A percentile compares a stretch with the other conserved stretches of the same genome.
phyloP scores from a whole-genome alignment of 2,113 vertebrate genomes.

The Canis aureus region DNA sequence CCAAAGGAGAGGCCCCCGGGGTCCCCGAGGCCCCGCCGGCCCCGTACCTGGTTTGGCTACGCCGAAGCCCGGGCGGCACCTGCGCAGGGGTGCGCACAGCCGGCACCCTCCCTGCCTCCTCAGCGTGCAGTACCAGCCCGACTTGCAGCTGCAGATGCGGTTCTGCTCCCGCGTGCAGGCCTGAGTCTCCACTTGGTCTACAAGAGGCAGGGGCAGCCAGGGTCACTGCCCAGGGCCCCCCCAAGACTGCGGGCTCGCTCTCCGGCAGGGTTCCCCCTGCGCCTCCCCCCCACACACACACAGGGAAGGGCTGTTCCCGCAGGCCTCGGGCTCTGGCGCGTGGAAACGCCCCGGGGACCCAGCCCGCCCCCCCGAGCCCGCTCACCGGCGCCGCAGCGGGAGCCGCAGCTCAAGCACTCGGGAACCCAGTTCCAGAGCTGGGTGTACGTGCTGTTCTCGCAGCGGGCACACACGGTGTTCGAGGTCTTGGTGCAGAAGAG shows the following conservation, averaged over 20 bases:
- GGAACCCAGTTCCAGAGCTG: slow-evolving; percentile 78
- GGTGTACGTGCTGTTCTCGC: slow-evolving; percentile 76
- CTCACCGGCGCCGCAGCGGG: slow-evolving; percentile 80
- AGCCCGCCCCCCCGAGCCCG: neutral
- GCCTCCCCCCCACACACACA: too few species aligned
- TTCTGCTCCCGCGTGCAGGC: slow-evolving; percentile 76
- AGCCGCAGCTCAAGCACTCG: slow-evolving; percentile 81
- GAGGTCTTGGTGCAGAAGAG: slow-evolving; percentile 60
- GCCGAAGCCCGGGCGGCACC: slow-evolving; percentile 77
- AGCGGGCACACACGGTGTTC: slow-evolving; percentile 80
- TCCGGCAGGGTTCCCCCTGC: too few species aligned
- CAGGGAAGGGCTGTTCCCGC: too few species aligned
- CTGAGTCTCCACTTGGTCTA: slow-evolving; percentile 82
- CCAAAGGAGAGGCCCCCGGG: neutral
- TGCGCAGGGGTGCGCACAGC: slow-evolving; percentile 59
- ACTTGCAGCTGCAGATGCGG: slow-evolving; percentile 82
- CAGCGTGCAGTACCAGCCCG: slow-evolving; percentile 77
- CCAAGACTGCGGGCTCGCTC: neutral
- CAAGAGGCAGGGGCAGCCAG: neutral
- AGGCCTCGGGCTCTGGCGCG: too few species aligned
- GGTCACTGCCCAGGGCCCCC: neutral
- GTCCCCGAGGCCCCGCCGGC: neutral
- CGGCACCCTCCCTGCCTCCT: neutral
- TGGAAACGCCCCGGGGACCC: neutral
- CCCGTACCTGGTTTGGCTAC: slow-evolving; percentile 80